Conservation (phyloP, 2,113 vertebrate species). For the Aptenodytes forsteri region DNA sequence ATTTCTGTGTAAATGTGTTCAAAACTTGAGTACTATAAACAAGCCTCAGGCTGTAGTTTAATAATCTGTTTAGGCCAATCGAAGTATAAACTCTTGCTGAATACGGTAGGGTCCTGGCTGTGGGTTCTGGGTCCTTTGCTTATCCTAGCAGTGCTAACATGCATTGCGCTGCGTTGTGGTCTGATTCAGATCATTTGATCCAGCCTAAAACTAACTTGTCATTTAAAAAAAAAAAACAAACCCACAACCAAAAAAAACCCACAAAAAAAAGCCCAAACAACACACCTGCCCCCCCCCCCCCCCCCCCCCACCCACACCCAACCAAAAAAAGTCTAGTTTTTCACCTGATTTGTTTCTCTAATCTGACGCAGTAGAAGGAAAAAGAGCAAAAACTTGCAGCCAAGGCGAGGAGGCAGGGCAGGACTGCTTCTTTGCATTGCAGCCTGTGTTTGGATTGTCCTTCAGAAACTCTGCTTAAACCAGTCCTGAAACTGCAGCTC, state of each 20-base stretch:
- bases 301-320: too few species aligned
- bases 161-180: not conserved
- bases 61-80: not conserved
- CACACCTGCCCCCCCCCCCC: too few species aligned
- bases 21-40: not conserved
- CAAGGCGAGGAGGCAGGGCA: not conserved
- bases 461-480: not conserved
- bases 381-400: not conserved
- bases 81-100: not conserved
- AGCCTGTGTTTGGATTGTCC: not conserved
- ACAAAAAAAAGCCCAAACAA: too few species aligned
- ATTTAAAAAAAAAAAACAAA: not conserved
- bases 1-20: not conserved
- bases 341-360: not conserved
- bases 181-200: not conserved
- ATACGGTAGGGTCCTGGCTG: not conserved
- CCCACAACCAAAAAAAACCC: too few species aligned
- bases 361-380: not conserved
- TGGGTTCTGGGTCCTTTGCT: not conserved
- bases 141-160: not conserved
- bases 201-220: not conserved
- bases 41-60: not conserved
- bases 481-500: not conserved
- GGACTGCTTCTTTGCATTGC: not conserved
- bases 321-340: not conserved